Percentiles rank a stretch among this genome's conserved stretches.
Conservation (phyloP, 35 echinoderm and acorn worm genomes). For the Chiridota heheva region DNA sequence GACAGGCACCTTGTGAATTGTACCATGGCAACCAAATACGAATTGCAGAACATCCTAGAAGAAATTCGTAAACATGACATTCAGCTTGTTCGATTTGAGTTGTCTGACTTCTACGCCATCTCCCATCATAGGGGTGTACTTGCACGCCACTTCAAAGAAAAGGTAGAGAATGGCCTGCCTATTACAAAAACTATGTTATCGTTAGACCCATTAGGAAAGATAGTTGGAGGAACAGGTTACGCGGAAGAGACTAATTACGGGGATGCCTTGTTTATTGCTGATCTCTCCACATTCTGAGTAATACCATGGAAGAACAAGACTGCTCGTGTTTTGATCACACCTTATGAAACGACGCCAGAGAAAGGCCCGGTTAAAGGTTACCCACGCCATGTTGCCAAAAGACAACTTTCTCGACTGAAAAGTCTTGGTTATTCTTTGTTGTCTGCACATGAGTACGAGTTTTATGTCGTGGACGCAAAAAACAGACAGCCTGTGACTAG, state of each 20-base stretch:
- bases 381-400: neutral
- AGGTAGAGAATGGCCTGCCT: conserved; percentile 25
- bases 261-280: conserved; percentile 13
- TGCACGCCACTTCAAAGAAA: conserved; percentile 44
- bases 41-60: conserved; percentile 1
- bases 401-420: neutral
- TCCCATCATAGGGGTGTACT: conserved; percentile 42
- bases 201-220: conserved; percentile 32
- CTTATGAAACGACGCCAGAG: neutral
- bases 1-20: no score
- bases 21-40: no score
- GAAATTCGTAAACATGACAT: no score
- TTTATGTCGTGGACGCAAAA: conserved; percentile 1
- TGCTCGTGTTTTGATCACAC: conserved; percentile 1
- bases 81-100: conserved; percentile 46
- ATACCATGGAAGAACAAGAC: conserved; percentile 17
- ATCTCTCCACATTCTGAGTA: conserved; percentile 18
- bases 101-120: conserved; percentile 40
- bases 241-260: conserved; percentile 6
- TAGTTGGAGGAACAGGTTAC: conserved; percentile 5
- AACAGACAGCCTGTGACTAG: neutral
- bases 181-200: conserved; percentile 27
- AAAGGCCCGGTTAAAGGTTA: neutral
- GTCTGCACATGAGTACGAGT: conserved; percentile 36
- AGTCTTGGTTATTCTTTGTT: neutral